phyloP scores from a whole-genome alignment of 23 tunicate genomes.

The Phallusia fumigata region DNA sequence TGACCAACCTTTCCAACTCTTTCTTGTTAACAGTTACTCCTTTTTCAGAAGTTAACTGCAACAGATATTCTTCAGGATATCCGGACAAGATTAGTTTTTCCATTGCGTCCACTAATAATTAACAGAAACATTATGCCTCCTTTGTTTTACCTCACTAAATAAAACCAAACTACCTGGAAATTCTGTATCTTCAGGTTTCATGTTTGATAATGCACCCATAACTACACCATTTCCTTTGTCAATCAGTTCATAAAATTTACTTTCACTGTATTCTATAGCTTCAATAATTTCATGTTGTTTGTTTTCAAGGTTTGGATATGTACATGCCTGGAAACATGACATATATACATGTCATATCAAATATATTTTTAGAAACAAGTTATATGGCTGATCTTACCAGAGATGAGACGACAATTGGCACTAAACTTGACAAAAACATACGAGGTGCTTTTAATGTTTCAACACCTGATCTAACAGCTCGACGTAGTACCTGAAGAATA shows the following conservation, averaged over 20 bases:
- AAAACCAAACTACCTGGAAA: not conserved
- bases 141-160: not conserved
- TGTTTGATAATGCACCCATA: not conserved
- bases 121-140: not conserved
- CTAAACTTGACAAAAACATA: conserved; percentile 4
- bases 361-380: not conserved
- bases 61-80: not conserved
- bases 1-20: not conserved
- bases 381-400: not conserved
- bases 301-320: not conserved
- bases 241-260: not conserved
- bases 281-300: not conserved
- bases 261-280: not conserved
- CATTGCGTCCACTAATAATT: not conserved
- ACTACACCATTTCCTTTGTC: not conserved
- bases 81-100: not conserved
- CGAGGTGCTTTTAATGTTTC: not conserved
- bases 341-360: not conserved
- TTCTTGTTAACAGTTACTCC: not conserved
- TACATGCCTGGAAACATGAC: not conserved
- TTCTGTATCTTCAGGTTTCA: not conserved
- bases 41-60: not conserved
- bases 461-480: not conserved
- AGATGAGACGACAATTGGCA: not conserved
- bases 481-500: not conserved